Conservation (phyloP, 2,888 invertebrate species). For the Pyrochroa serraticornis region DNA sequence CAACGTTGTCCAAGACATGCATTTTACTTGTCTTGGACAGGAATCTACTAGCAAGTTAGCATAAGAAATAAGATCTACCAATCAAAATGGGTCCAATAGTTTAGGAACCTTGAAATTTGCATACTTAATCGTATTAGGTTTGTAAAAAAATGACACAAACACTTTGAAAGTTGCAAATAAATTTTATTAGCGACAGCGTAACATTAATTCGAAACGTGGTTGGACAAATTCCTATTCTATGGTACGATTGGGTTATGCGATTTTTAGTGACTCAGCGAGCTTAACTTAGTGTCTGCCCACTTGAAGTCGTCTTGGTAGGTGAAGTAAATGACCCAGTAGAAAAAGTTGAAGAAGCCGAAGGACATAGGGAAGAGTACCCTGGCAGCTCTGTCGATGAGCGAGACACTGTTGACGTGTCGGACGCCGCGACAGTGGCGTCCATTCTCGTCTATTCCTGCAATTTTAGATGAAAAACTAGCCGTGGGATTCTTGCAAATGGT, state of each 20-base stretch:
- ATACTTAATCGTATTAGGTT: no score
- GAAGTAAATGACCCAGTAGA: constrained; percentile 89
- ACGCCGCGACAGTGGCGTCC: constrained; percentile 50
- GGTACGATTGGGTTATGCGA: not conserved
- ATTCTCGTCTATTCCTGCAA: constrained; percentile 55
- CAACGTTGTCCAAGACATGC: no score
- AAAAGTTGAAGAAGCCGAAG: constrained; percentile 83
- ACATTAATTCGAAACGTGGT: not conserved
- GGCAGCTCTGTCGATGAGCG: constrained; percentile 82
- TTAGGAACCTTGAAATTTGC: no score
- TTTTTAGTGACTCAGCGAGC: constrained; percentile 60
- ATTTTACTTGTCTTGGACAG: no score
- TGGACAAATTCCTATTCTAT: not conserved
- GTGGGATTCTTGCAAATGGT: not conserved
- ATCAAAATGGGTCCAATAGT: no score
- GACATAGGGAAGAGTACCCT: constrained; percentile 84
- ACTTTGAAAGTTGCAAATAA: no score
- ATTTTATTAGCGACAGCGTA: not conserved
- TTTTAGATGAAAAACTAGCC: not conserved
- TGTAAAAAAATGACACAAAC: no score
- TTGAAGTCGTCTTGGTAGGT: constrained; percentile 78
- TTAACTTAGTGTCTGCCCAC: constrained; percentile 73
- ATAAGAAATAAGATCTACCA: no score
- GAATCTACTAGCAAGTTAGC: no score
- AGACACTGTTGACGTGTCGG: constrained; percentile 85